A percentile compares a stretch with the other conserved stretches of the same genome.
phyloP scores from a whole-genome alignment of 2,888 invertebrate species.

The Druceiella hillmani region DNA sequence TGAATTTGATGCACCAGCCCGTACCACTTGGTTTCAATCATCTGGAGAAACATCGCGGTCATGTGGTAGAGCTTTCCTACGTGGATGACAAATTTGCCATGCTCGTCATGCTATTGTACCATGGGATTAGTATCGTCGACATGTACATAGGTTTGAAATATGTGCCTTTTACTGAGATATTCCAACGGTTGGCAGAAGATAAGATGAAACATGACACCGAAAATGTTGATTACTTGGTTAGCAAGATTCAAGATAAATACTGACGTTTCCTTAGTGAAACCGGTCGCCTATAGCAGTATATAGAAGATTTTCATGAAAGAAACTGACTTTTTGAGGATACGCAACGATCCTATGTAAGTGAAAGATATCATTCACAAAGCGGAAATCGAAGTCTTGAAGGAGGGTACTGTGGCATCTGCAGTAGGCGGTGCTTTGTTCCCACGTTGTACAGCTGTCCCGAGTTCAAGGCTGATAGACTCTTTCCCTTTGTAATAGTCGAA shows the following conservation, averaged over 20 bases:
- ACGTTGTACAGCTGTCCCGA: constrained; percentile 37
- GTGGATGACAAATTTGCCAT: constrained; percentile 56
- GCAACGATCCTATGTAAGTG: constrained; percentile 35
- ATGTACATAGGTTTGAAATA: constrained; percentile 49
- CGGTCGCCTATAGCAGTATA: constrained; percentile 45
- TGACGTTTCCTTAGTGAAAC: constrained; percentile 51
- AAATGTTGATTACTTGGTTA: constrained; percentile 56
- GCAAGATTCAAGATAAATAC: constrained; percentile 59
- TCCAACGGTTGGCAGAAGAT: constrained; percentile 43
- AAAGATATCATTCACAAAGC: constrained; percentile 52
- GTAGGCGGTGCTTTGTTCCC: no score
- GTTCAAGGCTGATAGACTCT: constrained; percentile 48
- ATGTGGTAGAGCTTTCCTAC: constrained; percentile 64
- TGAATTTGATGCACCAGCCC: constrained; percentile 71
- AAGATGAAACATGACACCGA: constrained; percentile 48
- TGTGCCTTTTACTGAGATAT: constrained; percentile 46
- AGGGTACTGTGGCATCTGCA: constrained; percentile 54
- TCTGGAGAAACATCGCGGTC: constrained; percentile 49
- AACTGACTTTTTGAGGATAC: constrained; percentile 46
- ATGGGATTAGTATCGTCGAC: constrained; percentile 40
- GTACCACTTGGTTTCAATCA: constrained; percentile 53
- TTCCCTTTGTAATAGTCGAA: constrained; percentile 50
- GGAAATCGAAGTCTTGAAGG: constrained; percentile 55
- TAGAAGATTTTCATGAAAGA: no score
- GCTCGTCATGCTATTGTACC: constrained; percentile 59